These are phyloP conservation scores for Rhodeus uyekii DNA, from an alignment of 2,797 vertebrate genomes.

Conservation along the genomic window DNA sequence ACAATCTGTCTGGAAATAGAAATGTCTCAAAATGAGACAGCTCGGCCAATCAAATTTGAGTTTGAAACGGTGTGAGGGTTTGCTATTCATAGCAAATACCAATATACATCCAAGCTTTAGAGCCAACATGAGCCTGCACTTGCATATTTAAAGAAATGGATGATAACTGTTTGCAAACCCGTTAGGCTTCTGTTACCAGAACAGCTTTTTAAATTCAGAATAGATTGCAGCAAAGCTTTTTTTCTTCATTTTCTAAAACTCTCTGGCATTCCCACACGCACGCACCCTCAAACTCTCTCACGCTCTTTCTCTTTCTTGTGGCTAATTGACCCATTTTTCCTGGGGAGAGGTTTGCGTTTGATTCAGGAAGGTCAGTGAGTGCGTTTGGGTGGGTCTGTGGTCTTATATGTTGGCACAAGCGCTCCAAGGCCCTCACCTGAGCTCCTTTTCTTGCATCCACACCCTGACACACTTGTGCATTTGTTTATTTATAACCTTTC, in stretches of 20 bases:
- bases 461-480: background rate
- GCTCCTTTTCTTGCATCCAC: constrained; percentile 19
- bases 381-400: constrained; percentile 38
- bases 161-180: constrained; percentile 57
- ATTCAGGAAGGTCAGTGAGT: constrained; percentile 55
- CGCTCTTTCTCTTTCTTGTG: constrained; percentile 32
- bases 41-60: background rate
- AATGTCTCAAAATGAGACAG: background rate
- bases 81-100: background rate
- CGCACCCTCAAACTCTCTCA: constrained; percentile 10
- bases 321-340: constrained; percentile 56
- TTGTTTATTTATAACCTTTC: constrained; percentile 19
- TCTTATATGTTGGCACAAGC: constrained; percentile 26
- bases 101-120: constrained; percentile 31
- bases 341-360: constrained; percentile 27
- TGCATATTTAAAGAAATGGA: constrained; percentile 77
- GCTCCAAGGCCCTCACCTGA: constrained; percentile 38
- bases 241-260: background rate
- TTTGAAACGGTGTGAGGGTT: background rate
- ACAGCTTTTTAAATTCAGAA: constrained; percentile 25
- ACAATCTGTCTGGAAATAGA: background rate
- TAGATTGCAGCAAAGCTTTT: constrained; percentile 9
- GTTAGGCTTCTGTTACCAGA: constrained; percentile 16
- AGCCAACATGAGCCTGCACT: constrained; percentile 57
- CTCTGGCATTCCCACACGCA: constrained; percentile 11